Percentiles rank a stretch among this genome's conserved stretches.
phyloP scores from a whole-genome alignment of 2,113 vertebrate genomes.

The Gopherus evgoodei region DNA sequence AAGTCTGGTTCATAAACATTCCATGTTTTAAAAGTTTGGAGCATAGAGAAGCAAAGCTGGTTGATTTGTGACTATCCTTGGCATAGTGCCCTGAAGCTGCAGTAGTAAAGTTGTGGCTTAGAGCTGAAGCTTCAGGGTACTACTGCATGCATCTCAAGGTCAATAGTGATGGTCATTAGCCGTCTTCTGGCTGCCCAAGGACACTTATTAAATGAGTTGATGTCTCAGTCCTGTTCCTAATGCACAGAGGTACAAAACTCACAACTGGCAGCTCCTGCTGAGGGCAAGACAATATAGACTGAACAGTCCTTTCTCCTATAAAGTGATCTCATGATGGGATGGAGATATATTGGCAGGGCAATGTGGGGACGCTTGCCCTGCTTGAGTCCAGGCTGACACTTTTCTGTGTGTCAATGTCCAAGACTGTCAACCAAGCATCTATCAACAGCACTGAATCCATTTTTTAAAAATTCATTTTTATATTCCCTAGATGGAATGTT shows the following conservation, averaged over 20 bases:
- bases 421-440: neutral
- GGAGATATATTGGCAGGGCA: neutral
- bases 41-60: neutral
- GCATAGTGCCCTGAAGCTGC: neutral
- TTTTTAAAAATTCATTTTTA: neutral
- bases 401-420: neutral
- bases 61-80: neutral
- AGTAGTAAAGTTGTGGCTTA: neutral
- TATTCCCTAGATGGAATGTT: neutral
- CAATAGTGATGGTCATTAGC: neutral
- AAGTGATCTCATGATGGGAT: neutral
- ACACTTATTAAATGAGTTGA: neutral
- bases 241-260: neutral
- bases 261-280: neutral
- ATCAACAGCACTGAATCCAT: neutral
- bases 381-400: neutral
- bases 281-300: neutral
- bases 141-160: neutral
- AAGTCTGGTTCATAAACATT: neutral
- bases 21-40: neutral
- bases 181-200: accelerated
- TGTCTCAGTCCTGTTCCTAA: neutral
- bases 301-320: neutral
- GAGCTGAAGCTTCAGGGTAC: neutral
- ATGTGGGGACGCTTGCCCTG: neutral